Evolutionary conservation across 2,888 invertebrate genomes (phyloP), one percentile per base, ranked within the genome.

Genomic region (Erebia aethiops): DNA sequence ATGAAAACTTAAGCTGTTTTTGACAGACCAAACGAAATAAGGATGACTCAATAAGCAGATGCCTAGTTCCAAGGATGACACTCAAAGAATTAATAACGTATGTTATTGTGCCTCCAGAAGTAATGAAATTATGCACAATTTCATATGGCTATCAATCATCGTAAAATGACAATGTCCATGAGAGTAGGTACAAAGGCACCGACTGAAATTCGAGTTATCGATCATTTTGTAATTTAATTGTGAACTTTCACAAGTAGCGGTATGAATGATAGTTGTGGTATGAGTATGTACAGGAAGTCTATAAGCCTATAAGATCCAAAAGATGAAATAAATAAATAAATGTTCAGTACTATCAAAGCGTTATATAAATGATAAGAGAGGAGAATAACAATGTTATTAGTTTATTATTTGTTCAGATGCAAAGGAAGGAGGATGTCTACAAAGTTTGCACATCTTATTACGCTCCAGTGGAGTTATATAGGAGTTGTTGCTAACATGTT

Each of bases 151-250:
- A 91, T 92, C 91, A 87, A 92, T 92, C 92, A 91, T 79, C 75
- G 73, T 74, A 51, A 77, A 76, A 79, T 85, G 90, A 88, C 91
- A 88, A 87, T 88, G 85, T 64, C 71, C 83, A 81, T 78, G 79
- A 75, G 16, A 43, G 13, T 5, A 49, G 5, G 1, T 18, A 16
- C 78, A 78, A 79, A 81, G 79, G 74, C 80, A 76, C 77, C 77
- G 78, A 78, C 80, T 82, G 81, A 84, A 84, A 81, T 85, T 84
- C 75, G 79, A 77, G 78, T 77, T 82, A 91, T 91, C 91, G 84
- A 90, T 92, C 91, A 91, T 86, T 35, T 84, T 82, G 78, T 89
- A 89, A 90, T 82, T 76, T 85, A 87, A 88, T 90, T 87, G 80
- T 83, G 76, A 67, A 73, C 74, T 70, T 76, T 75, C 74, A 77